Base-by-base conservation (phyloP, 2,888 invertebrate species). In the Idaea straminata region DNA sequence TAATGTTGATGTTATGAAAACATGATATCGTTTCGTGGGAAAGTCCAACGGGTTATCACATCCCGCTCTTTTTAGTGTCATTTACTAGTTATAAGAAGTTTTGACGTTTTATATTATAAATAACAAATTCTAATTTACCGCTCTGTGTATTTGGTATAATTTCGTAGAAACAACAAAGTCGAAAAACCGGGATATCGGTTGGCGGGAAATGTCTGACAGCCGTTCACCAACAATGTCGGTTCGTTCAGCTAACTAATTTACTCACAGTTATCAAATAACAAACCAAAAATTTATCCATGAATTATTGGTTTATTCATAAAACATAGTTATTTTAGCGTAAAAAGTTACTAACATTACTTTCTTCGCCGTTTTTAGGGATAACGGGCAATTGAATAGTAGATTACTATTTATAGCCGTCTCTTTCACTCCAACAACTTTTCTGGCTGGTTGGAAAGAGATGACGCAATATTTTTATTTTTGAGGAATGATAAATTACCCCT, bases 21-120 rank as follows among this genome's bases (percentile, higher is more conserved):
- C 84, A 84, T 78, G 82, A 74, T 78, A 74, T 81, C 77, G 73
- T 69, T 77, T 79, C 78, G 81, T 89, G 89, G 88, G 88, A 87
- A 88, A 91, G 91, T 91, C 89, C 86, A 88, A 83, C 77, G 79
- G 78, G 81, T 77, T 76, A 79, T 78, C 84, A 81, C 86, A 89
- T 91, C 91, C 91, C 91, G 92, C 92, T 92, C 91, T 91, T 92
- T 92, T 92, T 88, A 82, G 85, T 89, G 89, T 90, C 90, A 91
- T 83, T 83, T 62, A 57, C 38, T 62, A 59, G 63, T 61, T 47
- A 7, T 47, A 7, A 7, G 6, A 7, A 47, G 47, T 47, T 47
- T 7, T 47, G 10, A 47, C 47, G 47, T 47, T 47, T 47, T 7
- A 47, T 6, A 3, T 10, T 13, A 7, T 47, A 47, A 47, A 47